A percentile compares a stretch with the other conserved stretches of the same genome.
phyloP scores from a whole-genome alignment of 2,888 invertebrate species.

The Nephrocerus scutellatus region DNA sequence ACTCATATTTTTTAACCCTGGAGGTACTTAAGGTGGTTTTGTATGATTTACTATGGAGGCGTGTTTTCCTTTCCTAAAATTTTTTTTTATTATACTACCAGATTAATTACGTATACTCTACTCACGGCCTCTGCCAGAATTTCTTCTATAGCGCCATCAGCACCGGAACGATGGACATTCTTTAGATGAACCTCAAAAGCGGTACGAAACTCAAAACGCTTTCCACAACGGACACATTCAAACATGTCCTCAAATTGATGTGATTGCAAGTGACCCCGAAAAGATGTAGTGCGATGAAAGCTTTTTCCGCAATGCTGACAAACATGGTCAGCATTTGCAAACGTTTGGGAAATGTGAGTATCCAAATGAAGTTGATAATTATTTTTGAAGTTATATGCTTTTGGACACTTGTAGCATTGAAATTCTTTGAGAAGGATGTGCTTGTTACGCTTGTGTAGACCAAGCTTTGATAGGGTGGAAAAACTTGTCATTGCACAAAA shows the following conservation, averaged over 20 bases:
- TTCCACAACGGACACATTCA: constrained; percentile 18
- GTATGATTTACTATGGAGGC: no score
- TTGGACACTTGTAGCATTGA: constrained; percentile 20
- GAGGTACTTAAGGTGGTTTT: no score
- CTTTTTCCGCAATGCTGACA: constrained; percentile 21
- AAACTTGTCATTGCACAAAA: no score
- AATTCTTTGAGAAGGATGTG: constrained; percentile 21
- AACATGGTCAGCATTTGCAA: constrained; percentile 22
- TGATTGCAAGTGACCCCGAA: constrained; percentile 20
- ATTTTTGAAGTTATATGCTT: no score
- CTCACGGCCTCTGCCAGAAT: constrained; percentile 13
- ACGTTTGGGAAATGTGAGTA: no score
- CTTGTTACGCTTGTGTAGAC: constrained; percentile 15
- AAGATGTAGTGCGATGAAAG: constrained; percentile 21
- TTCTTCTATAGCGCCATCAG: constrained; percentile 15
- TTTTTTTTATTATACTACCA: no score
- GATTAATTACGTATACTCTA: no score
- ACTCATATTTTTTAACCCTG: constrained; percentile 15
- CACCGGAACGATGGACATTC: constrained; percentile 15
- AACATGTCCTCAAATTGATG: constrained; percentile 18
- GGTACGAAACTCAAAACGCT: constrained; percentile 17
- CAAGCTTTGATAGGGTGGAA: no score
- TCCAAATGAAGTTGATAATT: constrained; percentile 18
- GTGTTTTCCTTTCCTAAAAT: no score
- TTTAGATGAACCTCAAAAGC: constrained; percentile 16